Evolutionary conservation across 2,888 invertebrate species (phyloP).

Genomic region (Limnephilus rhombicus): DNA sequence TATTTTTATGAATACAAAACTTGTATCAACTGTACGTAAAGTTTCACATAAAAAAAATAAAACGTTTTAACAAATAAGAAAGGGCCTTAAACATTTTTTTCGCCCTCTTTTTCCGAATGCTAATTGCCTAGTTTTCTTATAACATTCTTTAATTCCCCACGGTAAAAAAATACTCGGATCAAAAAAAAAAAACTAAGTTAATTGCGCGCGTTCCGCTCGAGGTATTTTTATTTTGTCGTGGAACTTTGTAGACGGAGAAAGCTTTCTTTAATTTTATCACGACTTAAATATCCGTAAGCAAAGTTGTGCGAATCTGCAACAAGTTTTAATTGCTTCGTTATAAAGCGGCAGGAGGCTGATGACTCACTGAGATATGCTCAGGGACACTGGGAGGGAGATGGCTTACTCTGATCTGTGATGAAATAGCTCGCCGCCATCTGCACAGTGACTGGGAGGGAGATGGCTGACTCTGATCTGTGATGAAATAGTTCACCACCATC

Average conservation of each 20-base stretch:
- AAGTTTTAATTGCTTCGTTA: slow-evolving; percentile 43
- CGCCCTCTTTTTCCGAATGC: not conserved
- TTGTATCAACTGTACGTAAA: not conserved
- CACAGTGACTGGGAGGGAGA: not conserved
- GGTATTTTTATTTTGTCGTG: slow-evolving; percentile 6
- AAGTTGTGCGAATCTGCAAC: slow-evolving; percentile 42
- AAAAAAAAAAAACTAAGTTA: not conserved
- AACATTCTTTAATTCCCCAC: not conserved
- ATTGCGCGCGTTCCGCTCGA: slow-evolving; percentile 18
- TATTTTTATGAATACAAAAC: not conserved
- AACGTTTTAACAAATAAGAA: not conserved
- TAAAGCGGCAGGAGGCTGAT: not conserved
- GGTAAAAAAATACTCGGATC: too few species aligned
- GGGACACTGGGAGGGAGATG: not conserved
- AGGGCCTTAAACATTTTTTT: not conserved
- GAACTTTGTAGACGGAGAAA: slow-evolving; percentile 27
- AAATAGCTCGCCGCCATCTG: not conserved
- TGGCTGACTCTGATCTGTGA: too few species aligned
- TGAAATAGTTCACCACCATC: too few species aligned
- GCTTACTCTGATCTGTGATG: not conserved
- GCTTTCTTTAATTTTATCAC: slow-evolving; percentile 45
- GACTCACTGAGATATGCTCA: not conserved
- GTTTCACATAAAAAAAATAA: not conserved
- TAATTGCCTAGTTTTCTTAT: not conserved
- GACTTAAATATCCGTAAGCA: slow-evolving; percentile 31